Evolutionary conservation across 2,797 vertebrate genomes (phyloP), one percentile per base, ranked within the genome.

Genomic region (Bucorvus abyssinicus): DNA sequence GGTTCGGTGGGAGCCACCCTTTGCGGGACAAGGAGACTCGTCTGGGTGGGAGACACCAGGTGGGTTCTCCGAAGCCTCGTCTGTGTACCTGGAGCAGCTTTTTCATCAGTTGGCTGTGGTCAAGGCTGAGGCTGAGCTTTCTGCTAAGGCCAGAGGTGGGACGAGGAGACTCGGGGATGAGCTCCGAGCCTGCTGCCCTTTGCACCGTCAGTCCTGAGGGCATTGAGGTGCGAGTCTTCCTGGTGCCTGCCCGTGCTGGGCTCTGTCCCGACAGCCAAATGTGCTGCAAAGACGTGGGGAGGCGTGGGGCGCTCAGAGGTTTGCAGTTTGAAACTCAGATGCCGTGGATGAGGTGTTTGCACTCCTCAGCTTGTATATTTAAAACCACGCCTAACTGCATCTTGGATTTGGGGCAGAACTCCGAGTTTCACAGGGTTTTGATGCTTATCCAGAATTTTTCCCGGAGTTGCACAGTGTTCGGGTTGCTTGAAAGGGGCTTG

Each of bases 401-500:
- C 56, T 74, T 90, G 89, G 49, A 59, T 70, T 76, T 90, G 83
- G 74, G 82, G 89, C 67, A 90, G 59, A 59, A 50, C 30, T 75
- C 57, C 11, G 38, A 36, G 14, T 74, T 97, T 75, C 73, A 19
- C 61, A 59, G 22, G 38, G 61, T 29, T 89, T 95, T 94, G 87
- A 60, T 91, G 69, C 50, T 70, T 86, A 70, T 87, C 89, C 86
- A 93, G 89, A 47, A 23, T 52, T 84, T 81, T 79, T 49, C 42
- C 47, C 2, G 0, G 65, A 61, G 64, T 49, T 78, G 47, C 61
- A 21, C 29, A 23, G 84, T 30, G 10, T 90, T 90, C 0, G 5
- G 20, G 64, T 93, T 94, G 69, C 93, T 93, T 91, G 75, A 87
- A 87, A 91, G 53, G 52, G 75, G 9, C 79, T 86, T 84, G 76